Percentiles rank a stretch among this genome's conserved stretches.
These are phyloP conservation scores for Characodon lateralis DNA, from an alignment of 2,797 vertebrate species.

Conservation along the genomic window DNA sequence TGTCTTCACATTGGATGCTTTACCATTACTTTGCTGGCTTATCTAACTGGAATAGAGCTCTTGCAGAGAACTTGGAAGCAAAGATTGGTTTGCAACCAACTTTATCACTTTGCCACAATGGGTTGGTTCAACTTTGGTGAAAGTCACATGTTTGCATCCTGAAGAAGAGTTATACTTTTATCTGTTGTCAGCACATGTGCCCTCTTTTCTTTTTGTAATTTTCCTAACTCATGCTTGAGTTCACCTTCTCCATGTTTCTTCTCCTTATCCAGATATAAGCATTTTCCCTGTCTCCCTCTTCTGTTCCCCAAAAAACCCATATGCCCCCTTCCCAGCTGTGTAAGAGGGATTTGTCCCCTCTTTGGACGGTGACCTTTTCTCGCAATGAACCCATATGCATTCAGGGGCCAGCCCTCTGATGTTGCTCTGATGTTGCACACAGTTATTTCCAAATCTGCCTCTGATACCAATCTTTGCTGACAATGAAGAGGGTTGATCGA, in stretches of 20 bases:
- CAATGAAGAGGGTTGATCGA: conserved; percentile 44
- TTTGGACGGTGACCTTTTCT: conserved; percentile 80
- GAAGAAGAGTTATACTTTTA: conserved; percentile 34
- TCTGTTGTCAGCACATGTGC: conserved; percentile 30
- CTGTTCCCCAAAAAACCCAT: conserved; percentile 43
- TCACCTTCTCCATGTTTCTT: conserved; percentile 15
- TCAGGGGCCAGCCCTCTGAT: conserved; percentile 69
- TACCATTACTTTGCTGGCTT: conserved; percentile 62
- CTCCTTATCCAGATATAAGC: conserved; percentile 39
- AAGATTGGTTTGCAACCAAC: conserved; percentile 63
- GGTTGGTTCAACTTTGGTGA: conserved; percentile 24
- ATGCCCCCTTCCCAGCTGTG: conserved; percentile 66
- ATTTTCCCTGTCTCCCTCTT: conserved; percentile 29
- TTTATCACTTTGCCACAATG: conserved; percentile 53
- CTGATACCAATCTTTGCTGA: conserved; percentile 63
- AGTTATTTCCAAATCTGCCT: conserved; percentile 64
- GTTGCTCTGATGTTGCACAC: conserved; percentile 47
- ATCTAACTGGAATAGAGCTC: conserved; percentile 75
- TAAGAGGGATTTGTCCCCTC: conserved; percentile 65
- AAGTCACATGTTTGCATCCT: conserved; percentile 18
- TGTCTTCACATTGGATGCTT: conserved; percentile 58
- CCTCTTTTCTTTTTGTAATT: conserved; percentile 37
- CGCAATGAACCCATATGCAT: conserved; percentile 68
- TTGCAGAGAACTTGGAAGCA: conserved; percentile 60
- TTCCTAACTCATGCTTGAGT: conserved; percentile 23